Percentiles rank a stretch among this genome's conserved stretches.
phyloP scores from a whole-genome alignment of 1,140 invertebrate species.

The Calephelis nemesis region DNA sequence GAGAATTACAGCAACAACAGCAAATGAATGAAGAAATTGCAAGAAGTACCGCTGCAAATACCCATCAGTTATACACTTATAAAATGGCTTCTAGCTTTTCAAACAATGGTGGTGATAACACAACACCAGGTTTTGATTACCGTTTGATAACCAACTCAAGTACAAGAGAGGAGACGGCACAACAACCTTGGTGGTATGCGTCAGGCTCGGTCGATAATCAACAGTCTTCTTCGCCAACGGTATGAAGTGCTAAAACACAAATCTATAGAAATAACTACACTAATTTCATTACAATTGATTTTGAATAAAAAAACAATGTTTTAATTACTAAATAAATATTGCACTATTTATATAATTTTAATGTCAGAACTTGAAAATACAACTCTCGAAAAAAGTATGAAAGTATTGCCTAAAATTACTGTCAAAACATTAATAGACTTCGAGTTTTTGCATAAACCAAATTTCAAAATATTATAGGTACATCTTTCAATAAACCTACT shows the following conservation, averaged over 20 bases:
- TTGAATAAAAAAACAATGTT: neutral
- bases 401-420: too few relatives aligned
- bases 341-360: too few relatives aligned
- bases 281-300: too few relatives aligned
- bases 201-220: constrained; percentile 62
- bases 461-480: too few relatives aligned
- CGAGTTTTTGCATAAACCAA: too few relatives aligned
- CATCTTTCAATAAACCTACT: too few relatives aligned
- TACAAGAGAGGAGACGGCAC: constrained; percentile 61
- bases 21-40: constrained; percentile 79
- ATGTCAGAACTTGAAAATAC: too few relatives aligned
- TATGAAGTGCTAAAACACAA: constrained; percentile 34
- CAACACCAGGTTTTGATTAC: constrained; percentile 64
- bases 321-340: neutral
- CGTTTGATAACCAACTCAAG: constrained; percentile 65
- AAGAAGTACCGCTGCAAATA: constrained; percentile 79
- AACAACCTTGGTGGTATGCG: constrained; percentile 71
- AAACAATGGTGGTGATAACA: constrained; percentile 79
- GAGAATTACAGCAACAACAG: constrained; percentile 81
- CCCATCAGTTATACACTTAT: constrained; percentile 89
- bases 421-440: too few relatives aligned
- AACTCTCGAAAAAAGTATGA: too few relatives aligned
- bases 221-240: constrained; percentile 67
- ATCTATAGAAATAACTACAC: neutral
- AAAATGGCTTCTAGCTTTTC: constrained; percentile 91